Evolutionary conservation across 1,140 invertebrate genomes (phyloP), one percentile per base, ranked within the genome.

Genomic region (Lycorma delicatula): DNA sequence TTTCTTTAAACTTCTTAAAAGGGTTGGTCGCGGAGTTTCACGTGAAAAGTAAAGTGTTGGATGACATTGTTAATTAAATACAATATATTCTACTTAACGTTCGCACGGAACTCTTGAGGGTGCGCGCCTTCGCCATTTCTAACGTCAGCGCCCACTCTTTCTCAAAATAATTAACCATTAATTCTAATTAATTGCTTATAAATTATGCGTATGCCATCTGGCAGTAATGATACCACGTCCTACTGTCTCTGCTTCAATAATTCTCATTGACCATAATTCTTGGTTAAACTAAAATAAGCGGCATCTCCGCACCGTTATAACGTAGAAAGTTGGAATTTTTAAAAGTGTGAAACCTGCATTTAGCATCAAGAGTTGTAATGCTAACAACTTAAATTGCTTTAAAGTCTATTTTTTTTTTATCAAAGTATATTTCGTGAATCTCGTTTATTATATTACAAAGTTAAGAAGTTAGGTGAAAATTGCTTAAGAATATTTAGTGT

Each of bases 151-250:
- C 41, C 23, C 16, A 44, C 41, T 44, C 41, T 44, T 44, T 44
- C 41, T 44, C 41, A 44, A 44, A 44, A 44, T 44, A 44, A 44
- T 44, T 44, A 44, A 44, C 41, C 41, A 44, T 44, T 44, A 44
- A 44, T 44, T 44, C 41, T 44, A 44, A 44, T 44, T 44, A 44
- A 44, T 44, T 20, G 41, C 41, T 44, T 44, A 44, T 44, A 44
- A 44, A 44, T 44, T 44, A 44, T 44, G 41, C 41, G 41, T 44
- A 44, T 44, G 41, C 41, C 41, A 44, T 44, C 41, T 44, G 41
- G 41, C 23, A 44, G 41, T 44, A 44, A 44, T 44, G 41, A 44
- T 44, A 44, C 41, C 18, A 22, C 41, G 41, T 18, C 36, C 13
- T 22, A 22, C 41, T 22, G 11, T 44, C 41, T 44, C 41, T 20